Percentiles rank a stretch among this genome's conserved stretches.
phyloP scores from a whole-genome alignment of 2,797 vertebrate genomes.

The Poeciliopsis paucimaculata region DNA sequence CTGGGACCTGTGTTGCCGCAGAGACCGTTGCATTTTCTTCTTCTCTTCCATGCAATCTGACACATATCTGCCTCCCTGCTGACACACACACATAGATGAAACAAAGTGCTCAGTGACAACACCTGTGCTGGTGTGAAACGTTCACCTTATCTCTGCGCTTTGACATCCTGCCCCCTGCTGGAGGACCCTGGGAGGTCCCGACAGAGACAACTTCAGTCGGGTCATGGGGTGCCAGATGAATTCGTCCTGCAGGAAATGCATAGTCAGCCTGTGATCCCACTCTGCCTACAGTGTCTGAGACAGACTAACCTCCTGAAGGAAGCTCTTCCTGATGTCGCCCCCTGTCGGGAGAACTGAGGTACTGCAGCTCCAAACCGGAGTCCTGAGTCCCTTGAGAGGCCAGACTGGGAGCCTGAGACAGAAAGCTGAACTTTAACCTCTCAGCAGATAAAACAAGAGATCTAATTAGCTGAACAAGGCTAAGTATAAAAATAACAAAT shows the following conservation, averaged over 20 bases:
- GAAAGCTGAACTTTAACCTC: not conserved
- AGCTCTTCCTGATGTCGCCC: slow-evolving; percentile 38
- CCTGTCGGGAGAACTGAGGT: slow-evolving; percentile 72
- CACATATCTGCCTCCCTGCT: slow-evolving; percentile 33
- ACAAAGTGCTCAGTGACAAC: not conserved
- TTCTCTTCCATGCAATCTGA: slow-evolving; percentile 34
- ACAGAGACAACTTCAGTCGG: slow-evolving; percentile 29
- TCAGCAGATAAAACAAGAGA: not conserved
- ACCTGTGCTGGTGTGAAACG: not conserved
- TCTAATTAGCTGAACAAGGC: not conserved
- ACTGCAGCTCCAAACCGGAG: slow-evolving; percentile 86
- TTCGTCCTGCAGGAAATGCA: not conserved
- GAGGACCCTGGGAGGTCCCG: slow-evolving; percentile 48
- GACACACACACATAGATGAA: not conserved
- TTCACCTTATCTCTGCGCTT: slow-evolving; percentile 81
- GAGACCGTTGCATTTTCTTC: slow-evolving; percentile 35
- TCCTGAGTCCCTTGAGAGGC: slow-evolving; percentile 87
- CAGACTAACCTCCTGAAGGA: slow-evolving; percentile 73
- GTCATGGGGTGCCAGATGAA: slow-evolving; percentile 69
- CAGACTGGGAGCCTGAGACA: slow-evolving; percentile 79
- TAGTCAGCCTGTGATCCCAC: slow-evolving; percentile 1
- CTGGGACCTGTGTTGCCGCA: slow-evolving; percentile 42
- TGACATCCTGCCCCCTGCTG: slow-evolving; percentile 82
- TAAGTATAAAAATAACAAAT: not conserved
- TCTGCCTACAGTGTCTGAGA: slow-evolving; percentile 47